Evolutionary conservation across 2,797 vertebrate species (phyloP), one percentile per base, ranked within the genome.

Genomic region (Okamejei kenojei): DNA sequence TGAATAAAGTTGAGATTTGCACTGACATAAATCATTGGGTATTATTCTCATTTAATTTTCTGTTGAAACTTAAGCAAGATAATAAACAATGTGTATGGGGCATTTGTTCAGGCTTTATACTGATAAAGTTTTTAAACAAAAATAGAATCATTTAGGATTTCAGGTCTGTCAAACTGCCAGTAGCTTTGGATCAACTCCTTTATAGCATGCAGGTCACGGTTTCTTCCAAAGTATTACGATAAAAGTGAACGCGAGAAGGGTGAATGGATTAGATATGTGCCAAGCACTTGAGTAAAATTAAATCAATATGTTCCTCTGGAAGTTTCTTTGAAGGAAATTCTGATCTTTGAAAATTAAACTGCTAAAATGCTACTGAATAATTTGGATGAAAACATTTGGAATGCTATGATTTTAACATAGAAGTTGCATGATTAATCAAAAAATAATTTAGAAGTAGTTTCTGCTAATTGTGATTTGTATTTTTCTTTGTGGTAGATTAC

Each of bases 231-330:
- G 32, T 17, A 15, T 88, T 88, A 35, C 61, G 2, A 68, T 65
- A 58, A 4, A 90, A 32, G 4, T 68, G 63, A 38, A 61, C 1
- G 61, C 35, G 86, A 61, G 63, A 90, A 90, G 68, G 32, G 65
- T 90, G 32, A 90, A 90, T 71, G 63, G 32, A 71, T 90, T 32
- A 90, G 17, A 90, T n/a, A 61, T 35, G 86, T 90, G 32, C 6
- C 7, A 68, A 29, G 9, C 63, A 90, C 63, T 71, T 17, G 29
- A 21, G 2, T 65, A 15, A 90, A 71, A 65, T 71, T 71, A 90
- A 90, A 71, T 90, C 63, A 90, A 71, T 71, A 11, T 84, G 54
- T 29, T 63, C 29, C 58, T 29, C 61, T n/a, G n/a, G 26, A n/a
- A 7, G 58, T 84, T 2, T 84, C 3, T 2, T 26, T 84, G 54